Evolutionary conservation across 1,140 invertebrate genomes (phyloP).

Genomic region (Musca vetustissima): DNA sequence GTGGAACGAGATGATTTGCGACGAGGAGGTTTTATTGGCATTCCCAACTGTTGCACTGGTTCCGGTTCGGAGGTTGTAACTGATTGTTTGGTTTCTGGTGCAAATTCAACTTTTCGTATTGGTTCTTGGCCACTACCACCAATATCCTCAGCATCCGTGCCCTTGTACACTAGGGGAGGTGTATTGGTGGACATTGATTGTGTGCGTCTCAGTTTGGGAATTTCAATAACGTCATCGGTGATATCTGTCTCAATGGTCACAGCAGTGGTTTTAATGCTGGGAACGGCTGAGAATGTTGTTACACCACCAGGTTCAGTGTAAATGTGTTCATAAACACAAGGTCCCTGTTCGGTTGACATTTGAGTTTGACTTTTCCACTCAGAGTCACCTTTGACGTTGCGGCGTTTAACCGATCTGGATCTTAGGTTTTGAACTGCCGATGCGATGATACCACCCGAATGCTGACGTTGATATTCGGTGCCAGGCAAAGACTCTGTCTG

Average conservation of each 20-base stretch:
- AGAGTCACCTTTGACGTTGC: conserved; percentile 25
- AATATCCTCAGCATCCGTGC: not conserved
- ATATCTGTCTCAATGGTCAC: conserved; percentile 16
- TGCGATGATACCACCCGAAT: conserved; percentile 44
- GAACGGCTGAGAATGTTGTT: not conserved
- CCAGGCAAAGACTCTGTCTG: conserved; percentile 33
- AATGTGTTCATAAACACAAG: conserved; percentile 36
- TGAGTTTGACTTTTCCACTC: not conserved
- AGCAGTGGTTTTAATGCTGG: not conserved
- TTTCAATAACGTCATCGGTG: conserved; percentile 23
- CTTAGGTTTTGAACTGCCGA: conserved; percentile 47
- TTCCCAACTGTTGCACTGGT: conserved; percentile 1
- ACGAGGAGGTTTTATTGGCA: conserved; percentile 48
- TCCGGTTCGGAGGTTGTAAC: not conserved
- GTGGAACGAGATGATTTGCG: conserved; percentile 47
- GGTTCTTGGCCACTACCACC: not conserved
- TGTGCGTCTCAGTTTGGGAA: conserved; percentile 12
- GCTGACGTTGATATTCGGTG: not conserved
- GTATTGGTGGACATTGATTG: conserved; percentile 50
- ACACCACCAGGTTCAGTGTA: conserved; percentile 39
- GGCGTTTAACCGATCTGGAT: conserved; percentile 48
- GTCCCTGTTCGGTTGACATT: not conserved
- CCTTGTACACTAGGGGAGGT: conserved; percentile 37
- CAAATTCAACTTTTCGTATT: not conserved
- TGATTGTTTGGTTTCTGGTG: not conserved